These are phyloP conservation scores for Hyaena hyaena DNA, from an alignment of 2,113 vertebrate species.

Conservation along the genomic window DNA sequence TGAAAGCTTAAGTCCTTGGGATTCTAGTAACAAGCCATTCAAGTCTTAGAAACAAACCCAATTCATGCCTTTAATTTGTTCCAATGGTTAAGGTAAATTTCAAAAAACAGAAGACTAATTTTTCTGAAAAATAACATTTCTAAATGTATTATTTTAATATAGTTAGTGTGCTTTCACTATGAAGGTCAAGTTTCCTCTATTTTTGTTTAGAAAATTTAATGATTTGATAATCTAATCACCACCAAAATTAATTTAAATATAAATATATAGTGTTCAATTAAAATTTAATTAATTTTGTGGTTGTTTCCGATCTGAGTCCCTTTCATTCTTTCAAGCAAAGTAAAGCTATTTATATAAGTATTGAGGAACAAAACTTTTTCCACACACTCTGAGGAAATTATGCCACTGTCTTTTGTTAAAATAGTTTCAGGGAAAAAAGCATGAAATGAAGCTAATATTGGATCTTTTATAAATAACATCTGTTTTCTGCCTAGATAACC, in stretches of 20 bases:
- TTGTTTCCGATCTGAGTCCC: not conserved
- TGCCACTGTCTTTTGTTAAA: not conserved
- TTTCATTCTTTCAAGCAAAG: not conserved
- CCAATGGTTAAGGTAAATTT: not conserved
- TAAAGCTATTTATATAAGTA: not conserved
- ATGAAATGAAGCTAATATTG: not conserved
- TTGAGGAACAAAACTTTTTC: not conserved
- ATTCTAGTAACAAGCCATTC: not conserved
- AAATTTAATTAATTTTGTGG: not conserved
- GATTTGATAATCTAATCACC: not conserved
- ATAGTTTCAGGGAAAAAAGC: not conserved
- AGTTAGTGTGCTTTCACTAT: not conserved
- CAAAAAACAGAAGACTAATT: not conserved
- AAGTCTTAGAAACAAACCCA: not conserved
- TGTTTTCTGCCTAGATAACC: not conserved
- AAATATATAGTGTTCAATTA: not conserved
- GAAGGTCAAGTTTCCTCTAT: not conserved
- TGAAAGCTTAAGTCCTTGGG: not conserved
- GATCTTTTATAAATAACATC: not conserved
- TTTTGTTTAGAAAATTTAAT: not conserved
- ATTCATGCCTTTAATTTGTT: not conserved
- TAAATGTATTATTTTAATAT: not conserved
- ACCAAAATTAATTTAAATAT: slow-evolving; percentile 39
- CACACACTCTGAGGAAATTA: not conserved
- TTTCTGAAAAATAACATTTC: not conserved